phyloP scores from a whole-genome alignment of 2,113 vertebrate genomes.

The Taxidea taxus region DNA sequence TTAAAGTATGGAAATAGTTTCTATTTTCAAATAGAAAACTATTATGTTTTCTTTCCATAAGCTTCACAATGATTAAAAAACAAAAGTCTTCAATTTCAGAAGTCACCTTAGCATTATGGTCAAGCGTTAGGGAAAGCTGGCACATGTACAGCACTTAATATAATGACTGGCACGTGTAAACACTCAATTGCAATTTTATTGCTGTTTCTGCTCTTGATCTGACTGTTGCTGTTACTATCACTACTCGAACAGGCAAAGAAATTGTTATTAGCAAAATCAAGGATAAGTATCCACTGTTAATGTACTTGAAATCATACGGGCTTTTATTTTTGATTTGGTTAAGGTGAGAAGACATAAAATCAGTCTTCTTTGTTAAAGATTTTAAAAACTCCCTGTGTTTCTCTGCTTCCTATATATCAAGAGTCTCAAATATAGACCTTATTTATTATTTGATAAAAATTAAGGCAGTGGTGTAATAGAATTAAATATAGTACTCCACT shows the following conservation, averaged over 20 bases:
- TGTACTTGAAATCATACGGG: background rate
- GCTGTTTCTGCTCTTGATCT: background rate
- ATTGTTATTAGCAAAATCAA: background rate
- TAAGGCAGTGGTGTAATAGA: too few relatives aligned
- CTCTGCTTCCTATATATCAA: background rate
- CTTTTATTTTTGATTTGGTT: background rate
- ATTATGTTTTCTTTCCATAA: background rate
- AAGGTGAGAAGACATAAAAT: background rate
- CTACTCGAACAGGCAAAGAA: background rate
- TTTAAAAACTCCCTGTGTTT: background rate
- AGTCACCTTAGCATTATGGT: background rate
- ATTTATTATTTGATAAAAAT: too few relatives aligned
- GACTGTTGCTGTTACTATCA: background rate
- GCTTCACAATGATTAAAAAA: background rate
- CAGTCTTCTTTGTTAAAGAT: background rate
- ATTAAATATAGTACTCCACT: too few relatives aligned
- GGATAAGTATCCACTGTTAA: background rate
- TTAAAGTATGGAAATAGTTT: background rate
- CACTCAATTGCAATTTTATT: background rate
- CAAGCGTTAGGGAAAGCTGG: background rate
- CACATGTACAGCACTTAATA: background rate
- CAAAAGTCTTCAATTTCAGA: background rate
- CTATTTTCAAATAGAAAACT: background rate
- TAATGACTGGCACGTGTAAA: background rate
- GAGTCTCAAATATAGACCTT: background rate